Percentiles rank a stretch among this genome's conserved stretches.
Evolutionary conservation across 2,888 invertebrate species (phyloP).

Genomic region (Drosophila nr. perissopoda): DNA sequence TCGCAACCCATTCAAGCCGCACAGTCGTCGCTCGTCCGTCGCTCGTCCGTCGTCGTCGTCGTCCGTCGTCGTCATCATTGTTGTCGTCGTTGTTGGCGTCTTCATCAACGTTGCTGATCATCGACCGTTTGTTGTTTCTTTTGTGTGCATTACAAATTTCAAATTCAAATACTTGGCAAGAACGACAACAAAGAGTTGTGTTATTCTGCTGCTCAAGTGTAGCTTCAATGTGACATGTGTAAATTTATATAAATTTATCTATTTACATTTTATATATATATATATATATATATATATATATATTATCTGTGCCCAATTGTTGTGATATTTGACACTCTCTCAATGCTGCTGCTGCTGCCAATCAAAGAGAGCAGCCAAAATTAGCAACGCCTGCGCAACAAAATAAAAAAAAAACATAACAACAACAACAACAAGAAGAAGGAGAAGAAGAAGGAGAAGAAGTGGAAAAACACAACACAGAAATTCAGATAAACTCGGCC

Average conservation of each 20-base stretch:
- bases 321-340: constrained; percentile 41
- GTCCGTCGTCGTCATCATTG: constrained; percentile 12
- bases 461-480: constrained; percentile 7
- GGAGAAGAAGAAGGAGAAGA: constrained; percentile 8
- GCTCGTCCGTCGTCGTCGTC: constrained; percentile 14
- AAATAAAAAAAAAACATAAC: background rate
- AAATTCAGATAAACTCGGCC: constrained; percentile 32
- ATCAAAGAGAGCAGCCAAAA: constrained; percentile 59
- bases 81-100: constrained; percentile 10
- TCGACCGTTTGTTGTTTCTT: constrained; percentile 9
- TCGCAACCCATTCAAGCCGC: constrained; percentile 76
- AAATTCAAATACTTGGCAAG: constrained; percentile 10
- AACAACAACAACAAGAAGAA: background rate
- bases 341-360: constrained; percentile 25
- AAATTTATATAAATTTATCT: background rate
- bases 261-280: background rate
- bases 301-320: constrained; percentile 4
- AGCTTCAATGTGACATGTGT: constrained; percentile 16
- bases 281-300: background rate
- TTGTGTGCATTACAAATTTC: constrained; percentile 39
- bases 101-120: constrained; percentile 13
- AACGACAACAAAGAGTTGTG: constrained; percentile 18
- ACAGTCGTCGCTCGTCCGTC: constrained; percentile 49
- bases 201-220: constrained; percentile 20
- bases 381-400: constrained; percentile 59